Evolutionary conservation across 2,113 vertebrate species (phyloP), one percentile per base, ranked within the genome.

Genomic region (Hucho hucho): DNA sequence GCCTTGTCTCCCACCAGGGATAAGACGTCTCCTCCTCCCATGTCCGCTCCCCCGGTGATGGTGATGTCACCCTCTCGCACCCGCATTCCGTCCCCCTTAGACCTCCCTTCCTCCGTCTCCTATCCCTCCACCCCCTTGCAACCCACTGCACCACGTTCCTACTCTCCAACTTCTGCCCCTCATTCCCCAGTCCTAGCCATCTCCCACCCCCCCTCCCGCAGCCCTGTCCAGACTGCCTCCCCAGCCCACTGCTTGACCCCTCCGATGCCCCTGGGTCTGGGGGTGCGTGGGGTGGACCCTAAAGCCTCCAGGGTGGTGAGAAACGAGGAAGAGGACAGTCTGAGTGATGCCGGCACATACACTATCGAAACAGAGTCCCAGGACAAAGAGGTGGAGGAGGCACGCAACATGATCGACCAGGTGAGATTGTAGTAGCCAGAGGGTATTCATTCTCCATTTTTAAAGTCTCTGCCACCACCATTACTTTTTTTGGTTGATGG

Each of bases 361-460:
- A 99, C 98, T 81, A 99, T 99, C 0, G 98, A 99, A 92, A 98
- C 96, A 0, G 98, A 99, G 73, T 88, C 90, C 0, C 97, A 95
- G 84, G 97, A 99, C 92, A 93, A 89, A 78, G 98, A 99, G 81
- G 97, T 99, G 84, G 96, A 98, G 75, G 95, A 97, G 76, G 97
- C 97, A 0, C 94, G 98, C 37, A 96, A 90, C 90, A 99, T 98
- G 97, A 99, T 99, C 0, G 97, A 99, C 86, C 96, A 99, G 97
- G 97, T 98, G 87, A 90, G 72, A 61, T 37, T 37, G 18, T 28
- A 22, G 58, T 9, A 61, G n/a, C 29, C 25, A 32, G 13, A 4
- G 4, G 26, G 1, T 29, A 3, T 77, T n/a, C 29, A 29, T 7
- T 18, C 65, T 14, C 20, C 1, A 32, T 29, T 25, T 53, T 53